phyloP scores from a whole-genome alignment of 2,113 vertebrate genomes.

The Onychostoma macrolepis region DNA sequence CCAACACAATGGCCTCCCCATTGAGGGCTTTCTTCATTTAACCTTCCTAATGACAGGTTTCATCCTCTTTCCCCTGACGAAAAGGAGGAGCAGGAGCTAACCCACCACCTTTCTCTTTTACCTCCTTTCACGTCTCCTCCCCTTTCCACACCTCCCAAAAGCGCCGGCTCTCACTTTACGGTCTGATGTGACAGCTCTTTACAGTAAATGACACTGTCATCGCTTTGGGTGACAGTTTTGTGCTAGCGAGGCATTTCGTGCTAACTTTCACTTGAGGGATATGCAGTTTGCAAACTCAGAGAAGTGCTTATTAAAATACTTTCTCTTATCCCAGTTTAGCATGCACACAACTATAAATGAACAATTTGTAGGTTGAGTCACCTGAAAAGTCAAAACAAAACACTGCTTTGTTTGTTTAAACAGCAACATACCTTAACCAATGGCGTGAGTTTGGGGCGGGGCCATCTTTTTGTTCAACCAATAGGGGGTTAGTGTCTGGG shows the following conservation, averaged over 20 bases:
- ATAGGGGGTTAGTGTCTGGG: neutral
- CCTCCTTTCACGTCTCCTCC: slow-evolving; percentile 38
- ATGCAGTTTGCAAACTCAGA: neutral
- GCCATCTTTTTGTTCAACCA: neutral
- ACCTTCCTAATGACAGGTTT: slow-evolving; percentile 82
- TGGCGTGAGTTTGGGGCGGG: neutral
- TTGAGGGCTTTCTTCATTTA: slow-evolving; percentile 75
- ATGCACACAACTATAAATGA: neutral
- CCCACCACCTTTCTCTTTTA: slow-evolving; percentile 70
- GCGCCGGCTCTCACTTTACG: slow-evolving; percentile 30
- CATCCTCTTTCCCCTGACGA: slow-evolving; percentile 75
- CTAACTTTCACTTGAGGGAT: neutral
- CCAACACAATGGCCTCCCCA: slow-evolving; percentile 73
- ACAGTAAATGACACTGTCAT: slow-evolving; percentile 62
- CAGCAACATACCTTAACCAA: neutral
- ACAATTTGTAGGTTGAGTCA: neutral
- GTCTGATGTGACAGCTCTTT: slow-evolving; percentile 49
- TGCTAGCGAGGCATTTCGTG: neutral
- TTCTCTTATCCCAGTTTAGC: neutral
- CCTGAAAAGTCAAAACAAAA: slow-evolving; percentile 1
- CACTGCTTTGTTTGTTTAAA: neutral
- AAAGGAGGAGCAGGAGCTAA: slow-evolving; percentile 64
- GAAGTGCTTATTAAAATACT: neutral
- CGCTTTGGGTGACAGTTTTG: slow-evolving; percentile 58
- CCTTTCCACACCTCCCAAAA: slow-evolving; percentile 30